Evolutionary conservation across 2,797 vertebrate genomes (phyloP).

Genomic region (Capromys pilorides): DNA sequence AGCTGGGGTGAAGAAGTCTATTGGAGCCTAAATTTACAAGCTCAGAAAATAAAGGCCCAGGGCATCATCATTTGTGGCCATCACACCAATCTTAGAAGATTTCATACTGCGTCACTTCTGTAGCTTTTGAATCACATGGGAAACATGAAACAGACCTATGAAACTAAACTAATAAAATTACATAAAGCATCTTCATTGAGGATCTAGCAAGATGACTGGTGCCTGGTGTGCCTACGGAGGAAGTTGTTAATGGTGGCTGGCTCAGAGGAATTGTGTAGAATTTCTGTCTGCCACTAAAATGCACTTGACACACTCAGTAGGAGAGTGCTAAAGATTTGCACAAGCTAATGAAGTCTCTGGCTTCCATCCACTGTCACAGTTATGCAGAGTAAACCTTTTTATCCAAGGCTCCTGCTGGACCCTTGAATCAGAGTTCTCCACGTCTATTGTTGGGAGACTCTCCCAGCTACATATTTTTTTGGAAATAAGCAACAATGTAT

Average conservation of each 20-base stretch:
- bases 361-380: slow-evolving; percentile 53
- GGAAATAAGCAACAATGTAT: slow-evolving; percentile 42
- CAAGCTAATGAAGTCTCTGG: slow-evolving; percentile 59
- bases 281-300: slow-evolving; percentile 62
- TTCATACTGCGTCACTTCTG: slow-evolving; percentile 22
- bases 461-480: slow-evolving; percentile 47
- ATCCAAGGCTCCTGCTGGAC: slow-evolving; percentile 43
- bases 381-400: slow-evolving; percentile 55
- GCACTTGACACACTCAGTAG: slow-evolving; percentile 11
- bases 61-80: not conserved
- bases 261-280: slow-evolving; percentile 60
- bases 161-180: slow-evolving; percentile 45
- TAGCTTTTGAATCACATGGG: slow-evolving; percentile 3
- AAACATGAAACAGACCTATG: slow-evolving; percentile 50
- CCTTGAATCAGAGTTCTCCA: slow-evolving; percentile 53
- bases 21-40: slow-evolving; percentile 44
- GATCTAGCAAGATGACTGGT: slow-evolving; percentile 16
- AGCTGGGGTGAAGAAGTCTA: slow-evolving; percentile 23
- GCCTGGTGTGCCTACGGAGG: slow-evolving; percentile 18
- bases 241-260: slow-evolving; percentile 47
- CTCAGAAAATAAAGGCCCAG: slow-evolving; percentile 37
- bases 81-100: not conserved
- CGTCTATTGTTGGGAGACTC: slow-evolving; percentile 44
- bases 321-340: slow-evolving; percentile 60
- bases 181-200: slow-evolving; percentile 31